These are phyloP conservation scores for Enteromius anoplus DNA, from an alignment of 2,797 vertebrate genomes.

Conservation along the genomic window DNA sequence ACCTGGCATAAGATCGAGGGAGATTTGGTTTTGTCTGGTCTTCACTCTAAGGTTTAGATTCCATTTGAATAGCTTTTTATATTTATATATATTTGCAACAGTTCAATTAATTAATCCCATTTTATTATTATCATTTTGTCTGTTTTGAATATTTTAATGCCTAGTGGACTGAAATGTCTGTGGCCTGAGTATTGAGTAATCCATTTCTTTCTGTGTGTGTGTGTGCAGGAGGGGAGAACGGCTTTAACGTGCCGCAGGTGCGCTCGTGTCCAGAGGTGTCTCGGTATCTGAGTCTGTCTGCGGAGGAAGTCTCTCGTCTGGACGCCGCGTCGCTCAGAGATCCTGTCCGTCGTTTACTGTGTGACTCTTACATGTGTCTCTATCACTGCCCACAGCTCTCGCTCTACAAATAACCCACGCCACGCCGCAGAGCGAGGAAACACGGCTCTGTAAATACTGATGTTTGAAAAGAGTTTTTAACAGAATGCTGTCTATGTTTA, in stretches of 20 bases:
- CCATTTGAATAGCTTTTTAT: too few species aligned
- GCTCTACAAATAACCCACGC: conserved; percentile 75
- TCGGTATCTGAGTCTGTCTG: conserved; percentile 77
- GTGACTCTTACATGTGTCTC: conserved; percentile 86
- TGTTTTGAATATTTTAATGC: too few species aligned
- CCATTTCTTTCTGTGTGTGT: not conserved
- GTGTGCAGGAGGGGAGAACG: conserved; percentile 81
- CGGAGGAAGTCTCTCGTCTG: conserved; percentile 73
- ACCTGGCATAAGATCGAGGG: too few species aligned
- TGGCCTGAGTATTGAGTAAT: too few species aligned
- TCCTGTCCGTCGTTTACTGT: conserved; percentile 77
- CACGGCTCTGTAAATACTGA: not conserved
- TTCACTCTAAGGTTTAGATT: too few species aligned
- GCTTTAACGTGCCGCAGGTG: conserved; percentile 85
- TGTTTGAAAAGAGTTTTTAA: not conserved
- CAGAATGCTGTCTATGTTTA: not conserved
- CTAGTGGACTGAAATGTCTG: too few species aligned
- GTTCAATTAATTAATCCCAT: too few species aligned
- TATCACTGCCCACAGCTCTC: conserved; percentile 85
- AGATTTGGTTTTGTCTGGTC: too few species aligned
- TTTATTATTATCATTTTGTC: too few species aligned
- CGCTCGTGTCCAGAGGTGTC: conserved; percentile 82
- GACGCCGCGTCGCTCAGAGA: conserved; percentile 73
- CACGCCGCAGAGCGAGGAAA: not conserved
- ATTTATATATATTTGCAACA: too few species aligned